These are phyloP conservation scores for Protonemura montana DNA, from an alignment of 2,888 invertebrate species.

Conservation along the genomic window DNA sequence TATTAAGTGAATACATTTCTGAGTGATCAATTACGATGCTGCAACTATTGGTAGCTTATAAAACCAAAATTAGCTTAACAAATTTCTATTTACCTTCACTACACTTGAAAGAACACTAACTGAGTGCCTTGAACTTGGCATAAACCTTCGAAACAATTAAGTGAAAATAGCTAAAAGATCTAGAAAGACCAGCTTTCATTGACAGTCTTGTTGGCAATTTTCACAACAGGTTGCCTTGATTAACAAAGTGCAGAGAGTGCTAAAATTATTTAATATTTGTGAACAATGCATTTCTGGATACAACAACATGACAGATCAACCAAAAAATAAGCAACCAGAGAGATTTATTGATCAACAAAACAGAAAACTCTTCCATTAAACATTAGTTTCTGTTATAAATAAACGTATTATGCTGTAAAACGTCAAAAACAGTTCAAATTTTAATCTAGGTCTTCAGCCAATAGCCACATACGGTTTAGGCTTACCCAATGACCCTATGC, in stretches of 20 bases:
- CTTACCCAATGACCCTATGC: slow-evolving; percentile 5
- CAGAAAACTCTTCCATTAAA: background rate
- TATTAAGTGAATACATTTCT: too few species aligned
- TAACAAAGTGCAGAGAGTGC: background rate
- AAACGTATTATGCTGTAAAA: background rate
- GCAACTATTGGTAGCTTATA: too few species aligned
- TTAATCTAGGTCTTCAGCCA: background rate
- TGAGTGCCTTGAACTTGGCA: too few species aligned
- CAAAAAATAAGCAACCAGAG: background rate
- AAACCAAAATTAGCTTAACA: too few species aligned
- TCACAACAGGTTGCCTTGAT: background rate
- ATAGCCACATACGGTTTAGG: background rate
- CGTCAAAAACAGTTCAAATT: background rate
- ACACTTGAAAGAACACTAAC: too few species aligned
- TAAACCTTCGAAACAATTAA: too few species aligned
- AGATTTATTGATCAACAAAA: background rate
- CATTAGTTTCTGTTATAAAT: background rate
- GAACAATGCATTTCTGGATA: background rate
- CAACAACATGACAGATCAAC: background rate
- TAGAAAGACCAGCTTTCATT: background rate
- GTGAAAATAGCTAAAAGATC: too few species aligned
- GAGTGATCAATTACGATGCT: too few species aligned
- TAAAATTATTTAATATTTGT: background rate
- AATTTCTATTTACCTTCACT: too few species aligned
- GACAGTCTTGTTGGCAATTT: background rate